A percentile compares a stretch with the other conserved stretches of the same genome.
Conservation (phyloP, 2,113 vertebrate genomes). For the Elanus axillaris region DNA sequence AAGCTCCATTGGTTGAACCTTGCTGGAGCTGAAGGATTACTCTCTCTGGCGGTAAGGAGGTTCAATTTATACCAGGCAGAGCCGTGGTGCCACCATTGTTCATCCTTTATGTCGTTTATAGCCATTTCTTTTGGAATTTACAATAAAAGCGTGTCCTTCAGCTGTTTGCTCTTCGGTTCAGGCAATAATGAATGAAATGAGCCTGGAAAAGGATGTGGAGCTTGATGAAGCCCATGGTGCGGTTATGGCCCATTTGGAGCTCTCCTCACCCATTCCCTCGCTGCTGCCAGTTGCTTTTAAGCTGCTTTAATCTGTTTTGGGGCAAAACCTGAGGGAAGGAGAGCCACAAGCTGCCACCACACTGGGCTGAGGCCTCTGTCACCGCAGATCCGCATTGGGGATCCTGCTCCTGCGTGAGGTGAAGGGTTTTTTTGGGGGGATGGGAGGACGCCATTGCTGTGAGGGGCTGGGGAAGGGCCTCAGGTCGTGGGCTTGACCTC, state of each 20-base stretch:
- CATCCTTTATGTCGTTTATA: rapidly evolving
- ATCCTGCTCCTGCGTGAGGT: background rate
- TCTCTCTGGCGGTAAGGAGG: background rate
- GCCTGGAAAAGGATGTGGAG: background rate
- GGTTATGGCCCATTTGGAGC: background rate
- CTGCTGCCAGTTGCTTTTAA: rapidly evolving
- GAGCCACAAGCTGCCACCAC: rapidly evolving
- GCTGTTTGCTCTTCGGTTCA: rapidly evolving
- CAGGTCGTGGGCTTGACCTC: background rate
- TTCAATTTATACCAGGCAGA: too few relatives aligned
- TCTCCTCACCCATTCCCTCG: background rate
- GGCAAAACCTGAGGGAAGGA: background rate
- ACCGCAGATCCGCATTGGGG: rapidly evolving
- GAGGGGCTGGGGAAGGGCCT: background rate
- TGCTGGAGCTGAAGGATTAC: background rate
- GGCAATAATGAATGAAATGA: background rate
- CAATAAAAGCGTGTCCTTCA: rapidly evolving
- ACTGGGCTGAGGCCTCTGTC: background rate
- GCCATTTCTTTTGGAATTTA: rapidly evolving
- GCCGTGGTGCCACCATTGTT: rapidly evolving
- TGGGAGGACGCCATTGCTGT: background rate
- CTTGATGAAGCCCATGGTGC: rapidly evolving
- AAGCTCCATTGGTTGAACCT: rapidly evolving
- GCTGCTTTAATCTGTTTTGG: background rate
- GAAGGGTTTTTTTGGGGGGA: background rate